These are phyloP conservation scores for Loxodonta africana DNA, from an alignment of 2,113 vertebrate species.

Conservation along the genomic window DNA sequence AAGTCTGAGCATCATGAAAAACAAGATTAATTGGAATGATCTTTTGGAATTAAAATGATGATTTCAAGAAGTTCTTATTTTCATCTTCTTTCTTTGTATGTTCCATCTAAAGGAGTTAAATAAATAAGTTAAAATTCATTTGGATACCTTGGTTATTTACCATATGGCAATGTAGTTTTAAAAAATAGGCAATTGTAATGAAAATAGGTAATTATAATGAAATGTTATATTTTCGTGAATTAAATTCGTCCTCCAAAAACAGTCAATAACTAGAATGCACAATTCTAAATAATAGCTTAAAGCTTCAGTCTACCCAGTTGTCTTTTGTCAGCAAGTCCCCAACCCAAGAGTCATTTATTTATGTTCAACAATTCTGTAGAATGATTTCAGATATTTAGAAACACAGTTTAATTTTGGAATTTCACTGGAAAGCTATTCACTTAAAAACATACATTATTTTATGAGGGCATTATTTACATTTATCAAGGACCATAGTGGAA, in stretches of 20 bases:
- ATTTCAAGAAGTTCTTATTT: neutral
- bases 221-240: neutral
- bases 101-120: neutral
- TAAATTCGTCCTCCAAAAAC: neutral
- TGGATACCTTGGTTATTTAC: neutral
- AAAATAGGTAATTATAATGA: neutral
- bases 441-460: neutral
- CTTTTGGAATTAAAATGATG: neutral
- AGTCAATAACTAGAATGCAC: neutral
- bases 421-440: neutral
- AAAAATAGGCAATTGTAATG: neutral
- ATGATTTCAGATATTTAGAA: neutral
- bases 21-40: neutral
- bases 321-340: neutral
- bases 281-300: neutral
- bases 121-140: neutral
- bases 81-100: neutral
- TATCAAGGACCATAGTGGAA: neutral
- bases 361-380: neutral
- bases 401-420: neutral
- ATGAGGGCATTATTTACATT: neutral
- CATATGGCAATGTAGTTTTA: neutral
- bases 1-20: neutral
- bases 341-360: neutral
- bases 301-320: neutral